phyloP scores from a whole-genome alignment of 2,797 vertebrate species.

The Rhinatrema bivittatum region DNA sequence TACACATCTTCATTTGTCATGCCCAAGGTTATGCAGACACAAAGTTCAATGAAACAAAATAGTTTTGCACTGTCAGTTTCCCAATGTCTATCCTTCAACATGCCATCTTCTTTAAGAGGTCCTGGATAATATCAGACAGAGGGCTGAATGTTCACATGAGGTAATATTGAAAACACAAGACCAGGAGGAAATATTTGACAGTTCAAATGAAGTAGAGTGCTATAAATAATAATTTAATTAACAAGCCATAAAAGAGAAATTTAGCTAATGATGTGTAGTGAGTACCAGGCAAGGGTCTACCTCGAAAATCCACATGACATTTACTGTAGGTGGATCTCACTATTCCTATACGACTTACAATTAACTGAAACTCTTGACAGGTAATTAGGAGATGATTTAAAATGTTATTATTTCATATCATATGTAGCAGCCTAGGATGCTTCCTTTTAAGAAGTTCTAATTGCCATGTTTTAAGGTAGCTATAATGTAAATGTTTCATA shows the following conservation, averaged over 20 bases:
- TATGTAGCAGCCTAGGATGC: not conserved
- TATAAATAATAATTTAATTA: conserved; percentile 25
- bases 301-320: not conserved
- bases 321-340: not conserved
- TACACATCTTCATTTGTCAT: conserved; percentile 44
- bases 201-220: conserved; percentile 9
- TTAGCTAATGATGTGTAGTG: not conserved
- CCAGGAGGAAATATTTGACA: conserved; percentile 6
- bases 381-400: conserved; percentile 9
- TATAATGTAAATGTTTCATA: conserved; percentile 15
- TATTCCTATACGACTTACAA: not conserved
- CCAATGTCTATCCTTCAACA: conserved; percentile 18
- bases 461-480: conserved; percentile 2
- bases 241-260: not conserved
- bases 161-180: not conserved
- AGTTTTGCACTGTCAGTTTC: conserved; percentile 20
- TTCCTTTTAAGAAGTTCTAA: conserved; percentile 20
- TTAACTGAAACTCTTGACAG: not conserved
- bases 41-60: conserved; percentile 33
- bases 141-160: not conserved
- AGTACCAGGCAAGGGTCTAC: conserved; percentile 11
- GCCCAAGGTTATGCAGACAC: conserved; percentile 42
- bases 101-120: conserved; percentile 21
- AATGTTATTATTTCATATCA: conserved; percentile 4
- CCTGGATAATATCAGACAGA: conserved; percentile 25